Conservation (phyloP, 2,113 vertebrate genomes). For the Semicossyphus pulcher region DNA sequence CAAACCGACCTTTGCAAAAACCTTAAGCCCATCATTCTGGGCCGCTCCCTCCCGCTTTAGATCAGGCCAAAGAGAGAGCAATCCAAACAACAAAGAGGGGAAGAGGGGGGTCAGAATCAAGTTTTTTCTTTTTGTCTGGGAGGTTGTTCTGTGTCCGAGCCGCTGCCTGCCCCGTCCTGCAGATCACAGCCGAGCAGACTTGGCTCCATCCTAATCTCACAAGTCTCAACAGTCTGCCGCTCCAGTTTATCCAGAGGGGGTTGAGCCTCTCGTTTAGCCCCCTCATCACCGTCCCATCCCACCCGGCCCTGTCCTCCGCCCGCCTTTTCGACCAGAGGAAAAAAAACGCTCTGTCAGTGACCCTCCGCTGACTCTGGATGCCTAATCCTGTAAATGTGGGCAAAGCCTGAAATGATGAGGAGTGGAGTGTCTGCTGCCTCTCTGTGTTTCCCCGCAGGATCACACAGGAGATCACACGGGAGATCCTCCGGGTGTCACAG, state of each 20-base stretch:
- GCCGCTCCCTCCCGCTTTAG: slow-evolving; percentile 41
- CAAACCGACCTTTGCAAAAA: slow-evolving; percentile 78
- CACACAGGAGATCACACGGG: slow-evolving; percentile 56
- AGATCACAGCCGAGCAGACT: slow-evolving; percentile 68
- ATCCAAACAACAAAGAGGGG: slow-evolving; percentile 50
- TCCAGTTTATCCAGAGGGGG: slow-evolving; percentile 75
- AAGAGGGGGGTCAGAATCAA: slow-evolving; percentile 14
- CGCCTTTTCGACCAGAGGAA: slow-evolving; percentile 50
- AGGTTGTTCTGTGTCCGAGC: slow-evolving; percentile 30
- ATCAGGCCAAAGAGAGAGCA: slow-evolving; percentile 67
- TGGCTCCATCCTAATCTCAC: slow-evolving; percentile 81
- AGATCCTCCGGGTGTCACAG: slow-evolving; percentile 52
- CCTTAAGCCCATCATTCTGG: slow-evolving; percentile 66
- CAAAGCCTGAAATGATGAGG: slow-evolving; percentile 80
- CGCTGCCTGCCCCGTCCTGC: slow-evolving; percentile 45
- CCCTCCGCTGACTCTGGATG: slow-evolving; percentile 69
- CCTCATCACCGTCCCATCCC: slow-evolving; percentile 50
- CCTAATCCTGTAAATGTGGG: slow-evolving; percentile 76
- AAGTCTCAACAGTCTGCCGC: slow-evolving; percentile 78
- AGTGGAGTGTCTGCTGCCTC: too few species aligned
- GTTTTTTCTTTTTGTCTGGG: slow-evolving; percentile 43
- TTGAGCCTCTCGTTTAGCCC: slow-evolving; percentile 47
- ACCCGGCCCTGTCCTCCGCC: slow-evolving; percentile 55
- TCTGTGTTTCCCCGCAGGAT: slow-evolving; percentile 51
- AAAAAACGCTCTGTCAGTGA: slow-evolving; percentile 68